Evolutionary conservation across 2,888 invertebrate species (phyloP), one percentile per base, ranked within the genome.

Genomic region (Pseudococcus viburni): DNA sequence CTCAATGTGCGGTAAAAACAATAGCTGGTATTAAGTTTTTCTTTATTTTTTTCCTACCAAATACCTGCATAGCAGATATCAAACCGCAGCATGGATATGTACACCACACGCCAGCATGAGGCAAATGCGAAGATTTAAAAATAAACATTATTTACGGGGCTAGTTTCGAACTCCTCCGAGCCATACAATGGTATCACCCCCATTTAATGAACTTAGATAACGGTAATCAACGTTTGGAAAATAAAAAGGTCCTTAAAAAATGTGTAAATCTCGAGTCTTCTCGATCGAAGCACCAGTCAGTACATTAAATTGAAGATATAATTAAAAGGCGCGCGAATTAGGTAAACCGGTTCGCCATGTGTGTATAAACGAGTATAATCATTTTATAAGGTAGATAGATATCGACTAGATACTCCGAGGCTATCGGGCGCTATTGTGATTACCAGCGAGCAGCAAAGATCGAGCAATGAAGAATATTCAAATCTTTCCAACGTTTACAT

Each of bases 321-420:
- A 73, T 73, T 73, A 73, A 33, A 73, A 73, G 73, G 73, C 73
- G 73, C 73, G 73, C 73, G 33, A 73, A 73, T 73, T 73, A 33
- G 19, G 33, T 33, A 33, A 73, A 73, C 73, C 73, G 73, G 73
- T 73, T 73, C 73, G 22, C 64, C 22, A 59, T 59, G 19, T 64
- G 64, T n/a, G 15, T 55, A 55, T 22, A 22, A 59, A 64, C 64
- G 64, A 64, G 22, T 64, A 55, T 55, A 55, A 55, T 55, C n/a
- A 55, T 55, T 55, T 55, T 55, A 55, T n/a, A 55, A 55, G n/a
- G 55, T 55, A 55, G 55, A 55, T 55, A 55, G 55, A 55, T n/a
- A 55, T 55, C 55, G 55, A 6, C n/a, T n/a, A 17, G 15, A 51
- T 51, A 51, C 55, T 55, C n/a, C 9, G 64, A 64, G 64, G 59